Evolutionary conservation across 2,113 vertebrate genomes (phyloP).

Genomic region (Motacilla tschutschensis): DNA sequence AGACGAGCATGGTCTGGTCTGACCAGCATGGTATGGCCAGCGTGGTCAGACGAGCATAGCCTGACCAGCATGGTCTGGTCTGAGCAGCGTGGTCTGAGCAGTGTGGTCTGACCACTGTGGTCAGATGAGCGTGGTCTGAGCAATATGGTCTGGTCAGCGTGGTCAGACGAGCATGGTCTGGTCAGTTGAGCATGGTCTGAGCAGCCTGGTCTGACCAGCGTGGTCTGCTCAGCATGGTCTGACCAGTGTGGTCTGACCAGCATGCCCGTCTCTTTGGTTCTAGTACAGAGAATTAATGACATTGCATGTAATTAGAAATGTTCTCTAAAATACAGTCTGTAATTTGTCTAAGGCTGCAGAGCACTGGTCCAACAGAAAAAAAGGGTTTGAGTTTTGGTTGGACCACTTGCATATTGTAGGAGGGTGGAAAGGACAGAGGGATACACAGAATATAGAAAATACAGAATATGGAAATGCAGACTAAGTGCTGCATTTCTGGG

Average conservation of each 20-base stretch:
- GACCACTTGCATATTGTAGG: fast-evolving
- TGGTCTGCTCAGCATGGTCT: background rate
- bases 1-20: no score
- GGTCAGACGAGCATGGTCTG: no score
- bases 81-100: no score
- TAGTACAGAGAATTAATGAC: background rate
- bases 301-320: background rate
- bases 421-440: background rate
- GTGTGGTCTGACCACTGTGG: no score
- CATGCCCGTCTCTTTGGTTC: background rate
- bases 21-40: no score
- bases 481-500: background rate
- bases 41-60: no score
- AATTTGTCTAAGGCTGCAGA: background rate
- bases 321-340: background rate
- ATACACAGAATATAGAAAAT: background rate
- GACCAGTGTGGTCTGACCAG: background rate
- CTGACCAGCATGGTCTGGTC: no score
- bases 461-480: background rate
- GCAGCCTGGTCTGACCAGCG: fast-evolving
- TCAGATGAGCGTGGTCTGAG: no score
- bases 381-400: background rate
- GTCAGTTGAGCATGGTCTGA: no score
- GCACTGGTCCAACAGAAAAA: background rate
- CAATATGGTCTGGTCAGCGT: no score